phyloP scores from a whole-genome alignment of 2,113 vertebrate genomes.

The Salvator merianae region DNA sequence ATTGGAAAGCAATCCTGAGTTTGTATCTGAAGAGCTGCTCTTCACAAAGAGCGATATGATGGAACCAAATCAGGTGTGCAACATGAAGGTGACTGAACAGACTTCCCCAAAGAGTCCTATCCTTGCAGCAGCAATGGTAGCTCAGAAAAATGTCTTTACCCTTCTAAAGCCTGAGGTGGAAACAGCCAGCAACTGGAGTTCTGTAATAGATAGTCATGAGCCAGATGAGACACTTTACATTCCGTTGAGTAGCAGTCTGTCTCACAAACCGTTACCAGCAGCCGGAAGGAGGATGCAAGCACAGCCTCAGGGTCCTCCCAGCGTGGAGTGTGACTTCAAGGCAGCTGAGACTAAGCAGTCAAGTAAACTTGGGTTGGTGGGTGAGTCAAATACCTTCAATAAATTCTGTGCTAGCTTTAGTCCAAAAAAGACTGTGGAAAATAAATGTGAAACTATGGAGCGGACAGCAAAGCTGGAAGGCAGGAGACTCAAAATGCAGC shows the following conservation, averaged over 20 bases:
- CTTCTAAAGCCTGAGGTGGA: conserved; percentile 50
- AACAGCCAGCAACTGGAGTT: conserved; percentile 55
- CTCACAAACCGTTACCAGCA: conserved; percentile 43
- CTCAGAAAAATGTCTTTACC: not conserved
- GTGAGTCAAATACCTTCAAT: conserved; percentile 8
- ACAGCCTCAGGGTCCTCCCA: conserved; percentile 28
- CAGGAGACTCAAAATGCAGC: conserved; percentile 51
- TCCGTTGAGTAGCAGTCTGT: conserved; percentile 71
- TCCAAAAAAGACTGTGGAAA: conserved; percentile 43
- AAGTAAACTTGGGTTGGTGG: conserved; percentile 24
- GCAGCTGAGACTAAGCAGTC: conserved; percentile 42
- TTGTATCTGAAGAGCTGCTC: conserved; percentile 42
- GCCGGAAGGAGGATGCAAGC: conserved; percentile 39
- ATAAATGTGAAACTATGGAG: conserved; percentile 11
- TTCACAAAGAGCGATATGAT: conserved; percentile 35
- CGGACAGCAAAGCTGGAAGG: conserved; percentile 39
- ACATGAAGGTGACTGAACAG: conserved; percentile 42
- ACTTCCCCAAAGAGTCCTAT: not conserved
- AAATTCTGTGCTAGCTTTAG: conserved; percentile 16
- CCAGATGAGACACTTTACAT: conserved; percentile 76
- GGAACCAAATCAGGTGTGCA: conserved; percentile 33
- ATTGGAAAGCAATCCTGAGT: conserved; percentile 67
- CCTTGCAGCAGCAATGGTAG: not conserved
- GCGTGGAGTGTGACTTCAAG: not conserved
- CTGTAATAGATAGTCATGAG: conserved; percentile 55